Evolutionary conservation across 2,888 invertebrate genomes (phyloP).

Genomic region (Ennomos erosarius): DNA sequence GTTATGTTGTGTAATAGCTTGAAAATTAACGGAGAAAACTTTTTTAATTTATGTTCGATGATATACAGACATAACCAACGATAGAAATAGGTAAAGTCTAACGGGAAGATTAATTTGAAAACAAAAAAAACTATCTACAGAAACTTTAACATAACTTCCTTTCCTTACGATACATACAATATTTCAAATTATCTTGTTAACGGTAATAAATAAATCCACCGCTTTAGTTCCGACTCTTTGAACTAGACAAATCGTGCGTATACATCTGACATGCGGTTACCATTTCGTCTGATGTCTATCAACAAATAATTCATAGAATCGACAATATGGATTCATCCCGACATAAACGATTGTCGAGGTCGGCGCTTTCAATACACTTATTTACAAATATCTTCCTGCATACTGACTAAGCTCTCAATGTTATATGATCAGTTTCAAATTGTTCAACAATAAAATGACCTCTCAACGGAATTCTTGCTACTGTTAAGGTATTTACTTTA

Average conservation of each 20-base stretch:
- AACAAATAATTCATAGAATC: conserved; percentile 38
- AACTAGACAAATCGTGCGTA: conserved; percentile 24
- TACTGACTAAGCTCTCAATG: conserved; percentile 47
- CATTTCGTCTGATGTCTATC: conserved; percentile 29
- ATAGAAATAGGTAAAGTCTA: no score
- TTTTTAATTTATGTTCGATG: no score
- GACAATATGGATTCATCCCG: conserved; percentile 32
- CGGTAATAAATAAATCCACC: no score
- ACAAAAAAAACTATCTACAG: no score
- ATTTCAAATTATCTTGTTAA: no score
- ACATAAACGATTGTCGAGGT: conserved; percentile 32
- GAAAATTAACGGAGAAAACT: no score
- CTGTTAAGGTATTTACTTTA: conserved; percentile 45
- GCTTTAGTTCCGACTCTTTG: conserved; percentile 15
- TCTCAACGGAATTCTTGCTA: conserved; percentile 54
- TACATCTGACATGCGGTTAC: conserved; percentile 26
- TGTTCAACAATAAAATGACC: conserved; percentile 65
- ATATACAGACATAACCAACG: no score
- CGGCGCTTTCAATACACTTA: conserved; percentile 38
- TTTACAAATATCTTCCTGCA: conserved; percentile 45
- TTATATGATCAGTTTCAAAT: conserved; percentile 53
- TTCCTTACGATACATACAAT: no score
- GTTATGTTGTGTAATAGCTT: no score
- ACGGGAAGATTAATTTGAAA: no score
- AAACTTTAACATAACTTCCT: no score